phyloP scores from a whole-genome alignment of 2,888 invertebrate species.

The Tetanocera ferruginea region DNA sequence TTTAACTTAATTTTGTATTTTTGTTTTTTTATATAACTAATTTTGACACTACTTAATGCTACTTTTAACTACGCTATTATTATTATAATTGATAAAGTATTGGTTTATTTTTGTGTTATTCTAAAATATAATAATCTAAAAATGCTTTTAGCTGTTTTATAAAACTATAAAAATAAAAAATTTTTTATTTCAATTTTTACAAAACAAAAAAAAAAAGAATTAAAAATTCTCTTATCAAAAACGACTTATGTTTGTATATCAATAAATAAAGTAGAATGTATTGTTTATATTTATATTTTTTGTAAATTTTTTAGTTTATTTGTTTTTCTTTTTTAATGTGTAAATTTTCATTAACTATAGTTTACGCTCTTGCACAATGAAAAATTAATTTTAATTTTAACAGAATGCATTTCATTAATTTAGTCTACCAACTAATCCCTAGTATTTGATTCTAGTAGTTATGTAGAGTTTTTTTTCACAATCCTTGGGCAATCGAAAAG shows the following conservation, averaged over 20 bases:
- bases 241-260: neutral
- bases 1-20: neutral
- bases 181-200: conserved; percentile 17
- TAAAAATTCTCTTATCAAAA: neutral
- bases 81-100: neutral
- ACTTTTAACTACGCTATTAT: neutral
- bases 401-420: neutral
- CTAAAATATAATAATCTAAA: conserved; percentile 11
- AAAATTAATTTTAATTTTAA: neutral
- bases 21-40: neutral
- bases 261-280: neutral
- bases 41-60: neutral
- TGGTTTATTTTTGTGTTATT: conserved; percentile 16
- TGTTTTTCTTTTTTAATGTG: conserved; percentile 15
- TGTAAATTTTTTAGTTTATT: conserved; percentile 12
- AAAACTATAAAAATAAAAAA: neutral
- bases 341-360: conserved; percentile 15
- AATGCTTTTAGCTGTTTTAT: neutral
- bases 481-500: no score
- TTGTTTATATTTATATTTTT: neutral
- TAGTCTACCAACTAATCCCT: neutral
- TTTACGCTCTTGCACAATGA: neutral
- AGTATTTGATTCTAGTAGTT: no score
- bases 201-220: no score
- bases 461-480: no score